phyloP scores from a whole-genome alignment of 2,888 invertebrate species.

The Drosophila tanythrix region DNA sequence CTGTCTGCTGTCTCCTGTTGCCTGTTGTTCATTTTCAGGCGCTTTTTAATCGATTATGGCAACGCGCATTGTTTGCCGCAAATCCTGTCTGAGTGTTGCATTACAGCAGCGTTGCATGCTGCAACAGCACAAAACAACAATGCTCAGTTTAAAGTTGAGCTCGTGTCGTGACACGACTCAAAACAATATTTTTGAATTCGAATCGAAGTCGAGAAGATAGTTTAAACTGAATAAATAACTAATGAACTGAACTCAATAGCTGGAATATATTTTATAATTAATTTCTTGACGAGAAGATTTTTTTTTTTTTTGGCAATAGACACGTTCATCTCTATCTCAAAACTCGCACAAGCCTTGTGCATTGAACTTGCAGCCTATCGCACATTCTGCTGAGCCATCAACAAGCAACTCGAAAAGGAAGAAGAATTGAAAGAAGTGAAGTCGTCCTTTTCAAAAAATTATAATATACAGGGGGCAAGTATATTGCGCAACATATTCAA shows the following conservation, averaged over 20 bases:
- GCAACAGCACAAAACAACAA: slow-evolving; percentile 20
- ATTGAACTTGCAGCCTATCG: slow-evolving; percentile 72
- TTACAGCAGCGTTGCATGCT: slow-evolving; percentile 34
- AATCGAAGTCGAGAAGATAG: not conserved
- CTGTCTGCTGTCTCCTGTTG: slow-evolving; percentile 9
- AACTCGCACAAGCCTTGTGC: slow-evolving; percentile 55
- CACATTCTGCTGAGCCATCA: slow-evolving; percentile 47
- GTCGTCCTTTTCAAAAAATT: slow-evolving; percentile 30
- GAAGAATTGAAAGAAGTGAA: not conserved
- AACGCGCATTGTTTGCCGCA: slow-evolving; percentile 66
- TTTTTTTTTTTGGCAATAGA: not conserved
- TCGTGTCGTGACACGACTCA: slow-evolving; percentile 8
- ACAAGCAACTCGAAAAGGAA: slow-evolving; percentile 4
- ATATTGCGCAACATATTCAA: slow-evolving; percentile 60
- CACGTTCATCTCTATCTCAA: slow-evolving; percentile 24
- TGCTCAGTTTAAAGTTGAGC: not conserved
- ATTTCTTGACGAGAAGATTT: not conserved
- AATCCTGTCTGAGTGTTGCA: slow-evolving; percentile 77
- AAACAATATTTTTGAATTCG: not conserved
- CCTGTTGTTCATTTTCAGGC: slow-evolving; percentile 54
- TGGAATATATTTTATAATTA: not conserved
- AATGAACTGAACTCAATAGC: not conserved
- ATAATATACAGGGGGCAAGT: slow-evolving; percentile 38
- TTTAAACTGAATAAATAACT: not conserved
- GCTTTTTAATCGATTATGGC: slow-evolving; percentile 77